These are phyloP conservation scores for Rafetus swinhoei DNA, from an alignment of 2,113 vertebrate genomes.

Conservation along the genomic window DNA sequence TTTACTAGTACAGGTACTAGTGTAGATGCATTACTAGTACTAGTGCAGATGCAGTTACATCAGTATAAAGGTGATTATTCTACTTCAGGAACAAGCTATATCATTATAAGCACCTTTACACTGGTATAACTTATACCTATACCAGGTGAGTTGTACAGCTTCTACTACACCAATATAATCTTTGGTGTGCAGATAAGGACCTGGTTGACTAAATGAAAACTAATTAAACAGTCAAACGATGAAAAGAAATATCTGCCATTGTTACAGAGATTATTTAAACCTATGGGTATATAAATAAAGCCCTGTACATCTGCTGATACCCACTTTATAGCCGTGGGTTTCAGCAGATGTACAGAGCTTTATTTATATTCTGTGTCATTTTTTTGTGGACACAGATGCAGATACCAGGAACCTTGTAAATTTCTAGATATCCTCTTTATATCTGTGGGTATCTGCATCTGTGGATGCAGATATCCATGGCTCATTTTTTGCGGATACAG, in stretches of 20 bases:
- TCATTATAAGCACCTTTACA: not conserved
- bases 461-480: too few relatives aligned
- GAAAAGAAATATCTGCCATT: not conserved
- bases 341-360: too few relatives aligned
- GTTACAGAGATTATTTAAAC: not conserved
- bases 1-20: not conserved
- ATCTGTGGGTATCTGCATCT: too few relatives aligned
- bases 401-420: too few relatives aligned
- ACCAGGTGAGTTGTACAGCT: too few relatives aligned
- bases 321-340: too few relatives aligned
- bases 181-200: not conserved
- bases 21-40: not conserved
- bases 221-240: not conserved
- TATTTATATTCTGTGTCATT: too few relatives aligned
- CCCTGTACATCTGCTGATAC: too few relatives aligned
- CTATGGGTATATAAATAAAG: not conserved
- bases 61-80: not conserved
- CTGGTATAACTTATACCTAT: not conserved
- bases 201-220: not conserved
- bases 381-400: too few relatives aligned
- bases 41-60: not conserved
- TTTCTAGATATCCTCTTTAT: not conserved
- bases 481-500: too few relatives aligned
- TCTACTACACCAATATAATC: not conserved
- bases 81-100: not conserved